A percentile compares a stretch with the other conserved stretches of the same genome.
Conservation (phyloP, 2,797 vertebrate genomes). For the Crax fasciolata region DNA sequence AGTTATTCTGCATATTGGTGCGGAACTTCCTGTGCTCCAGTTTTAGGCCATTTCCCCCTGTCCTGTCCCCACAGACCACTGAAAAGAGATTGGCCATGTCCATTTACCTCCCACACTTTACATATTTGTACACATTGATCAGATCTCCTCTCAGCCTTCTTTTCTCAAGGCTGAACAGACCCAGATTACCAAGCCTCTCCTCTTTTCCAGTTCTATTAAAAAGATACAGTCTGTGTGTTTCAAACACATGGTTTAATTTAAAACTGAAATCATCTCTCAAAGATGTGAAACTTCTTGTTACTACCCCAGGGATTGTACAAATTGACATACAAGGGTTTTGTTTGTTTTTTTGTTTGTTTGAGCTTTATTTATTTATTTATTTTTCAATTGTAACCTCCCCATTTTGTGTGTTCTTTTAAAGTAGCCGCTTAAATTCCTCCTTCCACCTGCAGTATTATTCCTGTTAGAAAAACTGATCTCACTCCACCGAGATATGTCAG, state of each 20-base stretch:
- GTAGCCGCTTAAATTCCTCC: not conserved
- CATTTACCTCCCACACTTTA: too few species aligned
- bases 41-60: too few species aligned
- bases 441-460: constrained; percentile 24
- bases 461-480: not conserved
- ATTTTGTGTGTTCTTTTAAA: not conserved
- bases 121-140: too few species aligned
- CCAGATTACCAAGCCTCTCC: not conserved
- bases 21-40: too few species aligned
- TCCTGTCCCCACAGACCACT: too few species aligned
- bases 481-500: not conserved
- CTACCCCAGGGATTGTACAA: not conserved
- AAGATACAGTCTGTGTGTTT: not conserved
- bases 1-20: too few species aligned
- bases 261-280: not conserved
- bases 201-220: constrained; percentile 6
- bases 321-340: not conserved
- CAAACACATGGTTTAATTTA: constrained; percentile 30
- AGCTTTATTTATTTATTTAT: rapidly evolving
- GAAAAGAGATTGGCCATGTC: too few species aligned
- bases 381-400: not conserved
- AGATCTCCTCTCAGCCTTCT: too few species aligned
- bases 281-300: not conserved
- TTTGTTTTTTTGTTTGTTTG: not conserved
- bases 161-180: too few species aligned